Evolutionary conservation across 2,113 vertebrate genomes (phyloP).

Genomic region (Dascyllus trimaculatus): DNA sequence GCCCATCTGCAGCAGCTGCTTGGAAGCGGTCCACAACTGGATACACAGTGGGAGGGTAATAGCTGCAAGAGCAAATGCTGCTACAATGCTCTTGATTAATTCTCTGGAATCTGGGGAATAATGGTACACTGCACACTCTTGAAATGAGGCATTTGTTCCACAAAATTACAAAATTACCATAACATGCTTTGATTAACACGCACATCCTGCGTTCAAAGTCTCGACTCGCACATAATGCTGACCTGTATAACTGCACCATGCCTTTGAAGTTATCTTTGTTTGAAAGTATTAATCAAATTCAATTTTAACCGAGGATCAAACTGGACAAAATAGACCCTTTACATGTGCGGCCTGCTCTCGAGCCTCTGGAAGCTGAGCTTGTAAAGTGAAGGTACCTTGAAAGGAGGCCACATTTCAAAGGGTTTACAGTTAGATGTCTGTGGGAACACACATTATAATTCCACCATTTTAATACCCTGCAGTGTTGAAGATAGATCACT

Average conservation of each 20-base stretch:
- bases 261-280: slow-evolving; percentile 68
- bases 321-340: slow-evolving; percentile 43
- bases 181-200: slow-evolving; percentile 59
- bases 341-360: slow-evolving; percentile 11
- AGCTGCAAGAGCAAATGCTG: slow-evolving; percentile 57
- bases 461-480: slow-evolving; percentile 30
- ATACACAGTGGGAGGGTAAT: slow-evolving; percentile 48
- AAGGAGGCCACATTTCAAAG: slow-evolving; percentile 53
- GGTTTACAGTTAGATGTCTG: slow-evolving; percentile 45
- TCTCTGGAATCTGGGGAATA: slow-evolving; percentile 40
- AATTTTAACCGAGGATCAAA: slow-evolving; percentile 56
- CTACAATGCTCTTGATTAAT: slow-evolving; percentile 48
- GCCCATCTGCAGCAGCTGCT: slow-evolving; percentile 55
- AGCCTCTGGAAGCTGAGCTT: slow-evolving; percentile 23
- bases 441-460: slow-evolving; percentile 34
- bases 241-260: slow-evolving; percentile 38
- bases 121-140: slow-evolving; percentile 22
- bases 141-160: slow-evolving; percentile 50
- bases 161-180: slow-evolving; percentile 55
- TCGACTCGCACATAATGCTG: slow-evolving; percentile 38
- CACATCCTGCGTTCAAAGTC: slow-evolving; percentile 29
- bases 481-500: not conserved
- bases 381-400: slow-evolving; percentile 33
- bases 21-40: slow-evolving; percentile 49
- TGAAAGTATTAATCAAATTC: slow-evolving; percentile 54